Base-by-base conservation (phyloP, 2,113 vertebrate genomes). In the Eublepharis macularius region DNA sequence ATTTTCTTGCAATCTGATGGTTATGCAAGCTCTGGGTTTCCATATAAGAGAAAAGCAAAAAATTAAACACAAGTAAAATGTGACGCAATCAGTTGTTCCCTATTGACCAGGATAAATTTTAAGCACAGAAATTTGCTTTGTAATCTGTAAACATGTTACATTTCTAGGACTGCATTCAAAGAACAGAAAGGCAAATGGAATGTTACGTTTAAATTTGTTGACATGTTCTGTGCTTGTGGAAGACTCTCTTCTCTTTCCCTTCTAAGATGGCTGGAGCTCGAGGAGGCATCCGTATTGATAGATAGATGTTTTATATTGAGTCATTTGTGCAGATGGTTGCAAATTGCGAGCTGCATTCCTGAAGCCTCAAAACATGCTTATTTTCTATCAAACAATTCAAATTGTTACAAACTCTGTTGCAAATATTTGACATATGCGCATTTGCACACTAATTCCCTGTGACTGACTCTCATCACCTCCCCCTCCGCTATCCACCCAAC, bases 31-130 rank as follows among this genome's bases (percentile, higher is more conserved):
- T 36, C 90, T 82, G 92, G 88, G 89, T 91, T 91, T 92, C 92
- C 82, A 41, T 74, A 75, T 63, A 85, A 95, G 93, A 8, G 43
- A 93, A 95, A 92, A 86, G 86, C 89, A 90, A 93, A 94, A 95
- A 96, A 95, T 89, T 45, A 83, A 84, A 16, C 41, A 80, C 1
- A 12, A 65, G 73, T 77, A 88, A 91, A 91, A 92, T 86, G 82
- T 87, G 89, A 93, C 83, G n/a, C 78, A 63, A 65, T 82, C 85
- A 86, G 79, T 93, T 84, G 13, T 66, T 91, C 90, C 83, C 77
- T 88, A 34, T 4, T 79, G 39, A 43, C 11, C 57, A 80, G 32
- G 29, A 26, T 63, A 80, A 80, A 80, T 80, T 43, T 63, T 65
- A 80, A 39, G 43, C 26, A 17, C 77, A 65, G 26, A 32, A 43